Conservation (phyloP, 2,888 invertebrate genomes). For the Coleophora deauratella region DNA sequence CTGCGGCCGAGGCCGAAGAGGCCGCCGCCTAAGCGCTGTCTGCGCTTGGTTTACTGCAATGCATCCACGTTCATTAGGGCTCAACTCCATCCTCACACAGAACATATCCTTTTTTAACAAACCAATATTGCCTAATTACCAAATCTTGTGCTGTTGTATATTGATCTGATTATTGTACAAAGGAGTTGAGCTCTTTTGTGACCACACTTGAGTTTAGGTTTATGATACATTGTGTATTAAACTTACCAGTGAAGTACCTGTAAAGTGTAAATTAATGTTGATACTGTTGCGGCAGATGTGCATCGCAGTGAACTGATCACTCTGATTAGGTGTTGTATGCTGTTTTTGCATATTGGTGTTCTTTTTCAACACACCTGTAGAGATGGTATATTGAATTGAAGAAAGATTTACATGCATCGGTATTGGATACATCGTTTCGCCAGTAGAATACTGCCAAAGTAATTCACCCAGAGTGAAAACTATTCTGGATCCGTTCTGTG, state of each 20-base stretch:
- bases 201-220: slow-evolving; percentile 60
- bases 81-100: slow-evolving; percentile 43
- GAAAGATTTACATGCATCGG: slow-evolving; percentile 32
- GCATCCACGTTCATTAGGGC: slow-evolving; percentile 62
- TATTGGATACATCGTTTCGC: slow-evolving; percentile 47
- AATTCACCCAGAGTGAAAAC: slow-evolving; percentile 63
- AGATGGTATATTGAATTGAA: slow-evolving; percentile 58
- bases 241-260: slow-evolving; percentile 71
- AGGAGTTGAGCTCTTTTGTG: slow-evolving; percentile 64
- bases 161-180: slow-evolving; percentile 29
- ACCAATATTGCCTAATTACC: slow-evolving; percentile 17
- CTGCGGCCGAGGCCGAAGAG: slow-evolving; percentile 73
- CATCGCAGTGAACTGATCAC: slow-evolving; percentile 66
- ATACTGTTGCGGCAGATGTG: slow-evolving; percentile 48
- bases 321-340: slow-evolving; percentile 53
- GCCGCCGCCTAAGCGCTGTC: slow-evolving; percentile 68
- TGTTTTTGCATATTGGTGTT: slow-evolving; percentile 59
- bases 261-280: slow-evolving; percentile 66
- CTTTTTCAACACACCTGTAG: slow-evolving; percentile 47
- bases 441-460: slow-evolving; percentile 71
- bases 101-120: slow-evolving; percentile 39
- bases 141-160: slow-evolving; percentile 47
- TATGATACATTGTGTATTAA: slow-evolving; percentile 60
- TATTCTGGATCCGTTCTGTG: slow-evolving; percentile 70
- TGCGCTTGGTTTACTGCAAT: slow-evolving; percentile 68